phyloP scores from a whole-genome alignment of 2,888 invertebrate genomes.

The Caenorhabditis sp. region DNA sequence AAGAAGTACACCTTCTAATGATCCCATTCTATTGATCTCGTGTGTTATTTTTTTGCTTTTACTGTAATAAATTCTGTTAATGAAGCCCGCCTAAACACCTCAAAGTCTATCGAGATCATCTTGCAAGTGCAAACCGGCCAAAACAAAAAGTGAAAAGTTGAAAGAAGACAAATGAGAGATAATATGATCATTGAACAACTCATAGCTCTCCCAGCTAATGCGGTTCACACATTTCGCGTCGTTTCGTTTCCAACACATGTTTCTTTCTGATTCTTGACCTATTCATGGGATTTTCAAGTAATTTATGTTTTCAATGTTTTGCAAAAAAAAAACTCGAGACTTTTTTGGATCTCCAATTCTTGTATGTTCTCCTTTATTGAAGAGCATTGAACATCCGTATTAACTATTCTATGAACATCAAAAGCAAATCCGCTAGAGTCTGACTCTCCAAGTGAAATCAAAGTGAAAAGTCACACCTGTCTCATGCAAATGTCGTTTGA shows the following conservation, averaged over 20 bases:
- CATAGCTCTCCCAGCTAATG: slow-evolving; percentile 46
- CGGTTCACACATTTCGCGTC: slow-evolving; percentile 38
- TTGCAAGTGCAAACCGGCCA: background rate
- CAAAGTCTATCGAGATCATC: too few relatives aligned
- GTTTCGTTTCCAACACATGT: slow-evolving; percentile 26
- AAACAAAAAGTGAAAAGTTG: slow-evolving; percentile 5
- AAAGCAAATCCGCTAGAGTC: too few relatives aligned
- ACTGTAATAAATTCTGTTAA: too few relatives aligned
- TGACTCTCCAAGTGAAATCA: background rate
- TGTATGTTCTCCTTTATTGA: too few relatives aligned
- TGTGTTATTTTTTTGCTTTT: too few relatives aligned
- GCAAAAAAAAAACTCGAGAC: too few relatives aligned
- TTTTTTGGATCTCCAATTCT: too few relatives aligned
- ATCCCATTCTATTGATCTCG: too few relatives aligned
- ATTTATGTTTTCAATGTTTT: background rate
- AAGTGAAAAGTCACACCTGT: slow-evolving; percentile 18
- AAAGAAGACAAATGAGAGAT: slow-evolving; percentile 41
- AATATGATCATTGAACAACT: slow-evolving; percentile 42
- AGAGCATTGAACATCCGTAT: too few relatives aligned
- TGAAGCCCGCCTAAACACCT: too few relatives aligned
- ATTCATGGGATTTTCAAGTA: slow-evolving; percentile 19
- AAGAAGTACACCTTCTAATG: background rate
- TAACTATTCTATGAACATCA: too few relatives aligned
- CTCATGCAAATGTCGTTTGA: slow-evolving; percentile 18
- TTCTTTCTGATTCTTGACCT: slow-evolving; percentile 30